Evolutionary conservation across 92 coral and sea anemone genomes (phyloP), one percentile per base, ranked within the genome.

Genomic region (Phenganax stokvisi): DNA sequence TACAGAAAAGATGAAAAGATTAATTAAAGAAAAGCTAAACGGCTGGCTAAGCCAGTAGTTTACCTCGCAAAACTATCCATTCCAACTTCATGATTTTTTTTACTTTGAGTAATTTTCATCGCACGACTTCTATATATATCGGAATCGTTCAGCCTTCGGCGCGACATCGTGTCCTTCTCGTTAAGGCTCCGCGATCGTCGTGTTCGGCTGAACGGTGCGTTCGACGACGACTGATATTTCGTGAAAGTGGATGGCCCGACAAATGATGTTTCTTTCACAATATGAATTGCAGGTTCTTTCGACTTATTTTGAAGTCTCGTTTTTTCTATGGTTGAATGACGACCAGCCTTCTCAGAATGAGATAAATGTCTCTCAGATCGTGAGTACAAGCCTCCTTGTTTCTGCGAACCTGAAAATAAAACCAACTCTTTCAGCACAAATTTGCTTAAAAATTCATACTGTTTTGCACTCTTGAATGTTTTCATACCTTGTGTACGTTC

Each of bases 191-290:
- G 20, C 44, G 82, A 78, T 7, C 82, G 82, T 9, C 82, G 72
- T 3, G 72, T 13, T 6, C 60, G 82, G 3, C 53, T 28, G 7
- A 20, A 57, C 12, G 68, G 30, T 12, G 79, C 13, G 47, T 29
- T 61, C 7, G 82, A 61, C 0, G 72, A 54, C 11, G 82, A 11
- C 60, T 78, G 82, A 51, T 78, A 78, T 53, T 78, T 78, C 25
- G 82, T 78, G 72, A 78, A 78, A 13, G 82, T 78, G 1, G 82
- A 37, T 9, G 82, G 82, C 7, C 82, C 82, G 0, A 78, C 82
- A 52, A 78, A 78, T 20, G 82, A 78, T 11, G 82, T 78, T 67
- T 78, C 82, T 52, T 78, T 78, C 20, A 78, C 82, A 44, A 78
- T 62, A 52, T 76, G 80, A 52, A 67, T 13, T n/a, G 29, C 66